Evolutionary conservation across 2,113 vertebrate genomes (phyloP).

Genomic region (Romanogobio albipinnatus): DNA sequence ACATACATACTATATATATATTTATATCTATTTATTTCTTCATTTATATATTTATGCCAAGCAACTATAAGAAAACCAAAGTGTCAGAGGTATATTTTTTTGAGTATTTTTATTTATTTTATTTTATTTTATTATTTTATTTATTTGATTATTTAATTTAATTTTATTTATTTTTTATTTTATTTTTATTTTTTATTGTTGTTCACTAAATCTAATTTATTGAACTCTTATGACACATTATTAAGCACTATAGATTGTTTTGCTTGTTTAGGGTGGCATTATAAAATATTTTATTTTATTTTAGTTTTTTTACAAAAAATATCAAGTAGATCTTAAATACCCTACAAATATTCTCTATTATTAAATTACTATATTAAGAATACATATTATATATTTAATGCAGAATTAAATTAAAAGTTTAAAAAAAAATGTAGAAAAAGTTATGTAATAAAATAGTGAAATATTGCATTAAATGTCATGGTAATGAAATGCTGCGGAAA

Average conservation of each 20-base stretch:
- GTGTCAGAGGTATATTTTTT: too few relatives aligned
- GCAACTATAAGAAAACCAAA: neutral
- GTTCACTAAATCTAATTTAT: neutral
- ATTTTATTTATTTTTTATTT: neutral
- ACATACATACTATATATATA: neutral
- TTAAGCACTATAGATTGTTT: neutral
- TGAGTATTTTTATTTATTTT: neutral
- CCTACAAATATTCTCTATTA: neutral
- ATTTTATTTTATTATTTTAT: neutral
- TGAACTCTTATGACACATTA: neutral
- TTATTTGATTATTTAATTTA: too few relatives aligned
- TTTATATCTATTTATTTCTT: neutral
- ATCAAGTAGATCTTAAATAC: neutral
- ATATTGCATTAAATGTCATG: neutral
- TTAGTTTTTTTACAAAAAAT: neutral
- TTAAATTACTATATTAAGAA: neutral
- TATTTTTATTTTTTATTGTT: neutral
- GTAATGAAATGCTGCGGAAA: neutral
- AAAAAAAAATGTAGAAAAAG: neutral
- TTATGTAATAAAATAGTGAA: neutral
- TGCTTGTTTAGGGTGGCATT: neutral
- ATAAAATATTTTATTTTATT: neutral
- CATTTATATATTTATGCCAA: neutral
- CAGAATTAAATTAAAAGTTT: neutral
- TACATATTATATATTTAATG: neutral